Percentiles rank a stretch among this genome's conserved stretches.
Evolutionary conservation across 2,888 invertebrate species (phyloP).

Genomic region (Ormyrus pomaceus): DNA sequence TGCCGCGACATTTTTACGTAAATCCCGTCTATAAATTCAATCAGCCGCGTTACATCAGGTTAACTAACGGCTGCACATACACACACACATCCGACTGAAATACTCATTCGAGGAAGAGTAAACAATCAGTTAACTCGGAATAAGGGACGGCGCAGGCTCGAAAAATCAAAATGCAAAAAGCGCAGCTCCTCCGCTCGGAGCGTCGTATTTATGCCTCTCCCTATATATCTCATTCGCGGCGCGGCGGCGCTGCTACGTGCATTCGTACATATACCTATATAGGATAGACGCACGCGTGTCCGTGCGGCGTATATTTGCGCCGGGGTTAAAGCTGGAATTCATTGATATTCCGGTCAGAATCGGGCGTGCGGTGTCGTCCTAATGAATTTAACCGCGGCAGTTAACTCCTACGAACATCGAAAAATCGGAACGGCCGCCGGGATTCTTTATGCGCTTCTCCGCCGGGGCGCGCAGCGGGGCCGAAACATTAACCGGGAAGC

Average conservation of each 20-base stretch:
- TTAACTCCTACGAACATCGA: conserved; percentile 18
- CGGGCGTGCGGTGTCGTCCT: conserved; percentile 59
- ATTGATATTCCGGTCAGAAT: conserved; percentile 64
- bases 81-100: too few relatives aligned
- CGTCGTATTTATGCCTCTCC: background rate
- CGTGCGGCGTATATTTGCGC: background rate
- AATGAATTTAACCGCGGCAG: conserved; percentile 63
- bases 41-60: too few relatives aligned
- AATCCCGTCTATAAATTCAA: too few relatives aligned
- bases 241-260: background rate
- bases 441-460: conserved; percentile 13
- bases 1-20: too few relatives aligned
- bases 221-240: conserved; percentile 4
- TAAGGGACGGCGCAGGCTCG: background rate
- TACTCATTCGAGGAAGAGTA: too few relatives aligned
- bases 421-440: conserved; percentile 10
- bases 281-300: background rate
- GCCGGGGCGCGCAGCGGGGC: background rate
- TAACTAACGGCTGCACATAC: too few relatives aligned
- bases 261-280: background rate
- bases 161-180: background rate
- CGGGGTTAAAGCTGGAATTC: conserved; percentile 43
- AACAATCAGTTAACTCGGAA: too few relatives aligned
- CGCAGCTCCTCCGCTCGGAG: background rate
- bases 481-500: too few relatives aligned